These are phyloP conservation scores for Trissolcus japonicus DNA, from an alignment of 2,888 invertebrate species.

Conservation along the genomic window DNA sequence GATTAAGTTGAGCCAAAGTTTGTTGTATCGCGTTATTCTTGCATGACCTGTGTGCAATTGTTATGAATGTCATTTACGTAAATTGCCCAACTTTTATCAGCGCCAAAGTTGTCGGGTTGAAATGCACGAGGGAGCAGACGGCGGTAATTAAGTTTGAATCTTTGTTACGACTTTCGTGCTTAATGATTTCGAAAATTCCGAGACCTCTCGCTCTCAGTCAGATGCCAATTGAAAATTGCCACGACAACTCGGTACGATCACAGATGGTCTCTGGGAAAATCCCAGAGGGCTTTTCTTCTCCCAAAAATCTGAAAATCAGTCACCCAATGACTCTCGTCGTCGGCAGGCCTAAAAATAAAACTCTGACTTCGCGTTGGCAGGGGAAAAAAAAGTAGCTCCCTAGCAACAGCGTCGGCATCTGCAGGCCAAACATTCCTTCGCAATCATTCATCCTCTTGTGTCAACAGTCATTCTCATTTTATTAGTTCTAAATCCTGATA, in stretches of 20 bases:
- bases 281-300: constrained; percentile 29
- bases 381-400: background rate
- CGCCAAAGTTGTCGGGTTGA: constrained; percentile 14
- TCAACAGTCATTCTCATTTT: no score
- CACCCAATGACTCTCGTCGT: constrained; percentile 1
- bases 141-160: constrained; percentile 33
- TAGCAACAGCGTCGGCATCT: constrained; percentile 8
- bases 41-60: constrained; percentile 34
- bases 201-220: background rate
- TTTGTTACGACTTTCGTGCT: constrained; percentile 3
- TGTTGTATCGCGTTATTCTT: constrained; percentile 28
- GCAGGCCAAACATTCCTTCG: background rate
- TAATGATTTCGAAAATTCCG: constrained; percentile 5
- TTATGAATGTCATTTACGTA: constrained; percentile 30
- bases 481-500: constrained; percentile 5
- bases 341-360: constrained; percentile 2
- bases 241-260: constrained; percentile 19
- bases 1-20: constrained; percentile 29
- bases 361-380: no score
- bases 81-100: constrained; percentile 33
- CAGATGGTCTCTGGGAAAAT: no score
- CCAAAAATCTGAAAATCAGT: background rate
- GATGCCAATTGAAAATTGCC: constrained; percentile 25
- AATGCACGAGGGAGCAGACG: background rate
- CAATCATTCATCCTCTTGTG: constrained; percentile 3